Percentiles rank a stretch among this genome's conserved stretches.
Conservation (phyloP, 2,113 vertebrate genomes). For the Oceanodroma tethys region DNA sequence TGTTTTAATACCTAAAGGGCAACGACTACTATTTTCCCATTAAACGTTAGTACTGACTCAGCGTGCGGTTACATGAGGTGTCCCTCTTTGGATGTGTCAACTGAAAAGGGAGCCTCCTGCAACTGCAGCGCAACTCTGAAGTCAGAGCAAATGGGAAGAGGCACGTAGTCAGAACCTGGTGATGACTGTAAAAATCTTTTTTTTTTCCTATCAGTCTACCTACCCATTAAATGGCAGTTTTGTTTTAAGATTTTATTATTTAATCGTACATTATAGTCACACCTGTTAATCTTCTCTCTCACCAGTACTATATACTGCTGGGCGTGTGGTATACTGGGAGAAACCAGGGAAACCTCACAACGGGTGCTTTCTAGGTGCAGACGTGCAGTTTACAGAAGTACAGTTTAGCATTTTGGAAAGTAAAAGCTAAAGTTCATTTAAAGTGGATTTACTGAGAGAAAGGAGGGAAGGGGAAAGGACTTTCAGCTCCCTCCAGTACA, state of each 20-base stretch:
- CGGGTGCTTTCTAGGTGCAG: slow-evolving; percentile 19
- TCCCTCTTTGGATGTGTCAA: background rate
- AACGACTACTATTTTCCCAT: slow-evolving; percentile 12
- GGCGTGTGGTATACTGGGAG: background rate
- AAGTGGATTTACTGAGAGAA: slow-evolving; percentile 10
- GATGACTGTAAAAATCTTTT: background rate
- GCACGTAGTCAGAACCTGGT: slow-evolving; percentile 18
- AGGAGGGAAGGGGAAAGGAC: background rate
- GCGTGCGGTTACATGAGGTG: slow-evolving; percentile 19
- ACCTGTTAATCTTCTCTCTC: background rate
- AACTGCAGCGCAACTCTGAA: background rate
- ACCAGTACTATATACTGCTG: background rate
- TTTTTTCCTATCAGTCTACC: background rate
- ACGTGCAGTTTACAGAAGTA: background rate
- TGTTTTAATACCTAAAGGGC: slow-evolving; percentile 26
- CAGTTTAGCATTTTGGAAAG: background rate
- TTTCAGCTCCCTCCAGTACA: slow-evolving; percentile 14
- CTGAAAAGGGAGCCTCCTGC: background rate
- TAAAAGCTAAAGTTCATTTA: background rate
- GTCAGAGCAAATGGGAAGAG: background rate
- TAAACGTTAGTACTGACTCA: background rate
- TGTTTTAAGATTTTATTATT: background rate
- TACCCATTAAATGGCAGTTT: background rate
- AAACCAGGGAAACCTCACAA: slow-evolving; percentile 6
- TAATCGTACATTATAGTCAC: background rate